Percentiles rank a stretch among this genome's conserved stretches.
Conservation (phyloP, 2,888 invertebrate genomes). For the Phyllotreta cruciferae region DNA sequence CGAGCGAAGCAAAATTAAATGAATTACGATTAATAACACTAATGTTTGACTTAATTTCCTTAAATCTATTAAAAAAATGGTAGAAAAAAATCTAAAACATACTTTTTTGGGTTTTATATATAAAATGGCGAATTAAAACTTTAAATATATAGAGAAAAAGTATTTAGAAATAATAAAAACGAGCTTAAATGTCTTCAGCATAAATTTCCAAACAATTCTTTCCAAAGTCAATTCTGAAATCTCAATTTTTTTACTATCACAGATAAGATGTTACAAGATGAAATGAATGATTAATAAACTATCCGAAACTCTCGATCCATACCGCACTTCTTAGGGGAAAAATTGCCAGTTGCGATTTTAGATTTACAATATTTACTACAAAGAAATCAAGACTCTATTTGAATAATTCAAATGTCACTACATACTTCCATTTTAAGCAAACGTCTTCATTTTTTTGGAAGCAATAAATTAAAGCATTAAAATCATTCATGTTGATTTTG, state of each 20-base stretch:
- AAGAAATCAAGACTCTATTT: constrained; percentile 1
- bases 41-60: too few species aligned
- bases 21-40: too few species aligned
- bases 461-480: too few species aligned
- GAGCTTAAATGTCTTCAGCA: background rate
- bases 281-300: constrained; percentile 7
- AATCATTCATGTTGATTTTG: too few species aligned
- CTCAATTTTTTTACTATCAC: constrained; percentile 20
- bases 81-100: too few species aligned
- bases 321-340: constrained; percentile 19
- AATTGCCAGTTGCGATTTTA: constrained; percentile 9
- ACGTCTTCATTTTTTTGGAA: too few species aligned
- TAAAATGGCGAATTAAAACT: background rate
- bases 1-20: too few species aligned
- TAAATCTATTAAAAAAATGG: too few species aligned
- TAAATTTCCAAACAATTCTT: constrained; percentile 2
- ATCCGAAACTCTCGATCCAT: constrained; percentile 16
- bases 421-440: too few species aligned
- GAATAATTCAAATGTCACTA: background rate
- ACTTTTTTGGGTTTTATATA: too few species aligned
- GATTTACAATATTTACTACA: constrained; percentile 5
- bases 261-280: constrained; percentile 21
- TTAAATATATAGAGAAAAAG: background rate
- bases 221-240: constrained; percentile 16
- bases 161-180: constrained; percentile 4